Conservation (phyloP, 2,113 vertebrate genomes). For the Talpa occidentalis region DNA sequence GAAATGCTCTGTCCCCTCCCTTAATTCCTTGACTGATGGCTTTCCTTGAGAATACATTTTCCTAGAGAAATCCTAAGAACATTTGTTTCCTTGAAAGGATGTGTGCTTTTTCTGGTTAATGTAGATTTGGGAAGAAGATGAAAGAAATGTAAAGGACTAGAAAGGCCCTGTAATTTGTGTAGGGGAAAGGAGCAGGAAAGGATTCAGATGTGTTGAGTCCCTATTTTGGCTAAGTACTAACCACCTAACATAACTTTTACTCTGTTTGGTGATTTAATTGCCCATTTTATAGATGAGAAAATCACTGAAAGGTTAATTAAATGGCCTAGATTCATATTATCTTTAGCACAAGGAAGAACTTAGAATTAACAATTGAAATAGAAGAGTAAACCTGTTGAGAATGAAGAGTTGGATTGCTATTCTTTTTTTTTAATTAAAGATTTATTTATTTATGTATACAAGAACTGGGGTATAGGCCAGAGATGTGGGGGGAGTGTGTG, state of each 20-base stretch:
- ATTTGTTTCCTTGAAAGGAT: slow-evolving; percentile 56
- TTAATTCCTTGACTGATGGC: not conserved
- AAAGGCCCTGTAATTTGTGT: not conserved
- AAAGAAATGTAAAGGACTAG: slow-evolving; percentile 13
- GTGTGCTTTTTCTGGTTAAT: slow-evolving; percentile 29
- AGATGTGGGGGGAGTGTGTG: too few relatives aligned
- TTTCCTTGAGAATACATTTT: slow-evolving; percentile 39
- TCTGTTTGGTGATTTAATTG: not conserved
- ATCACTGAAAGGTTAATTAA: not conserved
- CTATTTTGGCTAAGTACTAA: slow-evolving; percentile 6
- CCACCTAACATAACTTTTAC: not conserved
- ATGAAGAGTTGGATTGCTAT: not conserved
- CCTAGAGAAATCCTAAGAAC: not conserved
- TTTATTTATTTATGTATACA: too few relatives aligned
- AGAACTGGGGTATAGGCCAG: too few relatives aligned
- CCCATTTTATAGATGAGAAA: not conserved
- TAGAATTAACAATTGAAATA: not conserved
- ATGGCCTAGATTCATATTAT: not conserved
- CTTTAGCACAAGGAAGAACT: not conserved
- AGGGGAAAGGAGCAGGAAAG: not conserved
- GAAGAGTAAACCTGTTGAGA: not conserved
- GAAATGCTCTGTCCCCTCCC: not conserved
- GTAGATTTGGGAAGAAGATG: slow-evolving; percentile 58
- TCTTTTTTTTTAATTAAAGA: not conserved
- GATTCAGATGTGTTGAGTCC: not conserved